phyloP scores from a whole-genome alignment of 2,113 vertebrate species.

The Xiphophorus couchianus region DNA sequence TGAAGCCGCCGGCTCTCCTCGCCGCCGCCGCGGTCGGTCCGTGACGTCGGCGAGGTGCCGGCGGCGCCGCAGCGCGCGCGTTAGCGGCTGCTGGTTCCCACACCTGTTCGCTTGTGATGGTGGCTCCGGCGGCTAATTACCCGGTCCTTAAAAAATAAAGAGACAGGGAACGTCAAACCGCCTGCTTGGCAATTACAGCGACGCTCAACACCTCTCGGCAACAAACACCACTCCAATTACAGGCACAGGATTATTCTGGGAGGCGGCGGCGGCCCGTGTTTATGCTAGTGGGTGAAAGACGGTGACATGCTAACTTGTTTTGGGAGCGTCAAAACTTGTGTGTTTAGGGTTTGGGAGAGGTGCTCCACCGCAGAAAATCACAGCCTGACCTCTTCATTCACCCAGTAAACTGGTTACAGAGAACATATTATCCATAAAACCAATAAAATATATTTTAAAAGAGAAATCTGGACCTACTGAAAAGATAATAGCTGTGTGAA shows the following conservation, averaged over 20 bases:
- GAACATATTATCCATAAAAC: too few species aligned
- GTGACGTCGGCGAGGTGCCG: constrained; percentile 48
- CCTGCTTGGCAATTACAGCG: constrained; percentile 76
- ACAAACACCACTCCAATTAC: constrained; percentile 77
- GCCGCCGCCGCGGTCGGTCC: constrained; percentile 27
- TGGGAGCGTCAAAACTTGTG: constrained; percentile 33
- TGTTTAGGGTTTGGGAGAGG: constrained; percentile 39
- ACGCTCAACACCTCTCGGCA: constrained; percentile 74
- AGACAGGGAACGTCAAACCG: constrained; percentile 70
- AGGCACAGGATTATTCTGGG: constrained; percentile 68
- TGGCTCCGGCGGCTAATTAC: constrained; percentile 68
- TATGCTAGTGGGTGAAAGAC: constrained; percentile 35
- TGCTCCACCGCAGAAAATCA: constrained; percentile 12
- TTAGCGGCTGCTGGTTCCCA: constrained; percentile 32
- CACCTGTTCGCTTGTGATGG: constrained; percentile 72
- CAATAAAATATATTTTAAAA: too few species aligned
- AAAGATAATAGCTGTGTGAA: too few species aligned
- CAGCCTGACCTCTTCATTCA: constrained; percentile 3
- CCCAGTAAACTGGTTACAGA: neutral
- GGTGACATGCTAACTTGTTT: constrained; percentile 58
- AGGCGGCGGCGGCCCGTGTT: constrained; percentile 43
- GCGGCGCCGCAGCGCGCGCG: neutral
- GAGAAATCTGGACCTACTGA: too few species aligned
- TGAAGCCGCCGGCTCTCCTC: constrained; percentile 21
- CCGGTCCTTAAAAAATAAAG: constrained; percentile 79